Evolutionary conservation across 2,797 vertebrate genomes (phyloP).

Genomic region (Decapterus maruadsi): DNA sequence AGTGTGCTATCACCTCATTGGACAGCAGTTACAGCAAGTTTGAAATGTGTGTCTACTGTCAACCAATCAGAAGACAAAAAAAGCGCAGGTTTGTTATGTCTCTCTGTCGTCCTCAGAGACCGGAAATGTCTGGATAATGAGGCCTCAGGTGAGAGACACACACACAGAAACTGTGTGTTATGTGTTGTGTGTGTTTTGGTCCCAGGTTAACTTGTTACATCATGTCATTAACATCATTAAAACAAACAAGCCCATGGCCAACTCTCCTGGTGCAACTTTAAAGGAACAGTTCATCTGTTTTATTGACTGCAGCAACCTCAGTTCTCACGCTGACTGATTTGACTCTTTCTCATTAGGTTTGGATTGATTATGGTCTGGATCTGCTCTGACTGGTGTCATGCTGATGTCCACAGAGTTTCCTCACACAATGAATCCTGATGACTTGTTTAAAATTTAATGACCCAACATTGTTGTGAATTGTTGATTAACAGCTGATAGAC

Average conservation of each 20-base stretch:
- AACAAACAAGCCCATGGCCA: conserved; percentile 73
- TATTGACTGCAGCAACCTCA: not conserved
- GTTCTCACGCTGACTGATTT: too few relatives aligned
- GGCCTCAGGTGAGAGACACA: conserved; percentile 60
- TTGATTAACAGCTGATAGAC: too few relatives aligned
- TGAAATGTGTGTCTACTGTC: not conserved
- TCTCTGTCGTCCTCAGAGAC: conserved; percentile 50
- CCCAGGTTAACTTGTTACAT: conserved; percentile 68
- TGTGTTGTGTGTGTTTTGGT: conserved; percentile 18
- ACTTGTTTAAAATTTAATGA: too few relatives aligned
- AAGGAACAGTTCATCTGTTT: conserved; percentile 22
- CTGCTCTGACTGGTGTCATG: too few relatives aligned
- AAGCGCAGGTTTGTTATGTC: conserved; percentile 57
- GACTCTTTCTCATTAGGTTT: too few relatives aligned
- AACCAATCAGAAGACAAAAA: conserved; percentile 38
- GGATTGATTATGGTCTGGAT: too few relatives aligned
- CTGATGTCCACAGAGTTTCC: too few relatives aligned
- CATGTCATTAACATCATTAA: conserved; percentile 76
- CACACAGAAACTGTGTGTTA: not conserved
- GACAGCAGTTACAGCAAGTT: not conserved
- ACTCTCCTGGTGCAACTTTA: conserved; percentile 38
- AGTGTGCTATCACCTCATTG: conserved; percentile 15
- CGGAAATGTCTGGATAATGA: conserved; percentile 63
- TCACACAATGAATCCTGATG: too few relatives aligned
- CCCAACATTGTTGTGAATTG: too few relatives aligned